These are phyloP conservation scores for Melanotaenia boesemani DNA, from an alignment of 2,797 vertebrate species.

Conservation along the genomic window DNA sequence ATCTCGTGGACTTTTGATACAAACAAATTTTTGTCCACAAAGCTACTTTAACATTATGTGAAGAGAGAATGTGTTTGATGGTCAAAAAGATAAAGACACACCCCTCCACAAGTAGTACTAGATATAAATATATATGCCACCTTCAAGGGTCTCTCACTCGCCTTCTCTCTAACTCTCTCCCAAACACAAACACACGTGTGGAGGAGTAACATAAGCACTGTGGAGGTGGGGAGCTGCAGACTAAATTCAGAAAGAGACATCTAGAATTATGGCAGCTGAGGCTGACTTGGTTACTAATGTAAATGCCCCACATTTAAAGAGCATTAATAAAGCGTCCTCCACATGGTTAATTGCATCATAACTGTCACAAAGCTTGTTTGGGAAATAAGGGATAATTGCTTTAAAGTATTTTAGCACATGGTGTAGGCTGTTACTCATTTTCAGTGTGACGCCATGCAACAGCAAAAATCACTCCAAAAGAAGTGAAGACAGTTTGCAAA, in stretches of 20 bases:
- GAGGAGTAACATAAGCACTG: conserved; percentile 45
- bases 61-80: conserved; percentile 49
- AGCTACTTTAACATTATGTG: conserved; percentile 28
- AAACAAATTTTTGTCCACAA: conserved; percentile 23
- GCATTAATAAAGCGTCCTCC: conserved; percentile 29
- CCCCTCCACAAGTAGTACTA: conserved; percentile 45
- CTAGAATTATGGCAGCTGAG: conserved; percentile 57
- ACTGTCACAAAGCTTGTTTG: conserved; percentile 39
- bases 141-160: conserved; percentile 47
- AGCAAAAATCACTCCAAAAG: background rate
- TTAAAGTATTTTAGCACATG: conserved; percentile 37
- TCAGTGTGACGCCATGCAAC: background rate
- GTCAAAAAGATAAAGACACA: conserved; percentile 51
- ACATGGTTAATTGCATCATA: conserved; percentile 36
- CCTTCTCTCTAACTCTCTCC: conserved; percentile 8
- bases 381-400: conserved; percentile 38
- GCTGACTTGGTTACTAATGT: conserved; percentile 43
- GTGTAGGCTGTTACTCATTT: conserved; percentile 19
- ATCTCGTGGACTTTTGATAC: conserved; percentile 1
- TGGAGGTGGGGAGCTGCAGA: conserved; percentile 62
- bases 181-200: conserved; percentile 45
- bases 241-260: conserved; percentile 62
- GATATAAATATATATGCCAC: conserved; percentile 63
- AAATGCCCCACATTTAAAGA: conserved; percentile 34
- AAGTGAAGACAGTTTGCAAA: conserved; percentile 9